phyloP scores from a whole-genome alignment of 2,113 vertebrate species.

The Sigmodon hispidus region DNA sequence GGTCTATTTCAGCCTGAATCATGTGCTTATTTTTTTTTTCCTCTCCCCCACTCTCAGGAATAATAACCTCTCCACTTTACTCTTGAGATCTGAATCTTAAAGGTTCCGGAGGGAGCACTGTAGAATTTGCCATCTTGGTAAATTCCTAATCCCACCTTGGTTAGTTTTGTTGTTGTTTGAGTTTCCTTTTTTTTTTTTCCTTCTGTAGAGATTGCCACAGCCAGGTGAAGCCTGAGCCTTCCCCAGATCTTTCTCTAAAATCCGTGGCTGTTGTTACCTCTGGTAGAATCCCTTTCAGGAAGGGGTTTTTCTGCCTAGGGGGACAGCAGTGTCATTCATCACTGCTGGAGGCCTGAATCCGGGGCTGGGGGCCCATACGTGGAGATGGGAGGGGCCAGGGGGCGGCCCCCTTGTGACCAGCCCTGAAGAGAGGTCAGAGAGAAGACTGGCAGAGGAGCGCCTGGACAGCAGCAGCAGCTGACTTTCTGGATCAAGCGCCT shows the following conservation, averaged over 20 bases:
- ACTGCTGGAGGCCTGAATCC: constrained; percentile 56
- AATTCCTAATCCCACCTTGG: not conserved
- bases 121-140: not conserved
- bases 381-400: constrained; percentile 65
- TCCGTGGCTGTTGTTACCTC: constrained; percentile 21
- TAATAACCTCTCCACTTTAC: constrained; percentile 24
- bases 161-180: not conserved
- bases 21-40: not conserved
- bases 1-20: not conserved
- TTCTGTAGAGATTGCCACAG: not conserved
- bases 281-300: constrained; percentile 49
- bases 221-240: constrained; percentile 46
- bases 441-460: constrained; percentile 54
- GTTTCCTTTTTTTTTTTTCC: not conserved
- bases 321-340: constrained; percentile 48
- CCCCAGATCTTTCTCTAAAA: constrained; percentile 40
- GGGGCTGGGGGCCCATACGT: constrained; percentile 43
- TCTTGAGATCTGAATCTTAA: not conserved
- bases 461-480: constrained; percentile 56
- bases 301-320: constrained; percentile 36
- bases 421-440: constrained; percentile 64
- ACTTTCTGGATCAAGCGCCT: constrained; percentile 51
- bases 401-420: constrained; percentile 67
- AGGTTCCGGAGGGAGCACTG: not conserved
- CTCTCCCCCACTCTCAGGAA: not conserved